Base-by-base conservation (phyloP, 2,113 vertebrate species). In the Lichenostomus cassidix region DNA sequence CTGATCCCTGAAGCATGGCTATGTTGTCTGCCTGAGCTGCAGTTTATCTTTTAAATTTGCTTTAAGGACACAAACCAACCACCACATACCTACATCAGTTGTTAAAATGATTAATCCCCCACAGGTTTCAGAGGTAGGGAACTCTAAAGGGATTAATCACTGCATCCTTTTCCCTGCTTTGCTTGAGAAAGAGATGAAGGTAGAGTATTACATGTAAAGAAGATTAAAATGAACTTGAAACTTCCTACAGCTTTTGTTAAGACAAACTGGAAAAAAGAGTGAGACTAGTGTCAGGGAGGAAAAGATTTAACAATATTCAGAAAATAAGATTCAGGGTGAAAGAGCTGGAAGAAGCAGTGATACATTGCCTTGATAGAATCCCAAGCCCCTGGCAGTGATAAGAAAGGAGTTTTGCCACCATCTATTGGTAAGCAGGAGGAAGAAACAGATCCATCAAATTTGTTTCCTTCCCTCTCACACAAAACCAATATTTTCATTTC, bases 321-420 rank as follows among this genome's bases (percentile, higher is more conserved):
- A 69, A 80, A 86, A 86, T 24, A 88, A 21, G 67, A 62, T 5
- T 41, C 27, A 80, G 31, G 7, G 29, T 74, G 25, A 89, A 92
- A 93, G 21, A 20, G 20, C 47, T 73, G 19, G 15, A 87, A 37
- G 41, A 83, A 59, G 27, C 20, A 28, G 22, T 2, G 27, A 23
- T 77, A 14, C 15, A 12, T 14, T 0, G 0, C 11, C 21, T 52
- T 67, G 46, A 63, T 47, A 47, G 15, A 69, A 56, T 41, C 55
- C 44, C 7, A 74, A 37, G 20, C 5, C 20, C 18, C 65, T 1
- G 4, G 15, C 17, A 59, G 5, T 7, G 5, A 6, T 8, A 88
- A 83, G 33, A 19, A 93, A 97, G 91, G 96, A 89, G 90, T 86
- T 96, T 86, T 97, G 92, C 50, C 94, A 90, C 94, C 92, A 95